Base-by-base conservation (phyloP, 1,140 invertebrate genomes). In the Chelonus insularis region DNA sequence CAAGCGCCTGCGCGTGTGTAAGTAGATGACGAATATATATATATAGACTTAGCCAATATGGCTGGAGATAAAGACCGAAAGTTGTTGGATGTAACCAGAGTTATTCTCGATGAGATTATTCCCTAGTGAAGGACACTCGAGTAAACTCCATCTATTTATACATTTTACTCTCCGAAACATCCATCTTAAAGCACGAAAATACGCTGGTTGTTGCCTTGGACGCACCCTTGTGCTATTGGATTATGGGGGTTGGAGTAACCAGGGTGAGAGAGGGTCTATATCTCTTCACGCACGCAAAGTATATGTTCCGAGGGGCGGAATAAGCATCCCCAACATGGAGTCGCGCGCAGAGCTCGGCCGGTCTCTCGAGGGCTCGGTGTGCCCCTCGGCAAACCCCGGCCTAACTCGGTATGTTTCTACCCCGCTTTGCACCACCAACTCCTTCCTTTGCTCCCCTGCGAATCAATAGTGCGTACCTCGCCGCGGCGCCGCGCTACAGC, bases 391-490 rank as follows among this genome's bases (percentile, higher is more conserved):
- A 51, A 37, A 43, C 37, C 63, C 60, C 47, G 48, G 52, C 39
- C 62, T 59, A 54, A 57, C 29, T 59, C 68, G 39, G 57, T 32
- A 47, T 41, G 20, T 14, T 18, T 54, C 29, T 11, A 21, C 58
- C 37, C 18, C 32, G 7, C 62, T 12, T 56, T 36, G 41, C 65
- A 29, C 65, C 67, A 51, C 58, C 50, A 20, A 18, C 29, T 66
- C 62, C 70, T 67, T 68, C 61, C 64, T 65, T 70, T 66, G 66
- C 68, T 71, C 68, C 71, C 72, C 68, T 75, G 74, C 76, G 75
- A 77, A 78, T 77, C 76, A 77, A 78, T 77, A 77, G 76, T 77
- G 76, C 76, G 75, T 76, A 75, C 62, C 56, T 60, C 66, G 72
- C 68, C 70, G 68, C 68, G 73, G 71, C 71, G 71, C 72, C 23